These are phyloP conservation scores for Drosophila kambysellisi DNA, from an alignment of 2,888 invertebrate species.

Conservation along the genomic window DNA sequence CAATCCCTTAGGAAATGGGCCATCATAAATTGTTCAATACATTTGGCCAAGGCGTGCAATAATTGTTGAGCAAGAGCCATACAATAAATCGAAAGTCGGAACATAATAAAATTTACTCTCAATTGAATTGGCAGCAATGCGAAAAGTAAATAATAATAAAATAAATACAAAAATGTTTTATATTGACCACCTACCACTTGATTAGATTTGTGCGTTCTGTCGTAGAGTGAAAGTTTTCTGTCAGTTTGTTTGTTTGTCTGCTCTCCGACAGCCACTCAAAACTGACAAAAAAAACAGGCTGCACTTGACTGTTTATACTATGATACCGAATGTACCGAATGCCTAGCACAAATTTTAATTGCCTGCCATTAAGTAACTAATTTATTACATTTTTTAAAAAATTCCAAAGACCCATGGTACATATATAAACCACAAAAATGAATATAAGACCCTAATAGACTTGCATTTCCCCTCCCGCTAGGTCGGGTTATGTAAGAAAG, in stretches of 20 bases:
- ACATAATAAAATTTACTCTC: conserved; percentile 62
- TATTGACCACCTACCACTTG: conserved; percentile 56
- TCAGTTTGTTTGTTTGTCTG: not conserved
- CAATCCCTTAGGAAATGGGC: conserved; percentile 62
- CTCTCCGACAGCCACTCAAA: conserved; percentile 33
- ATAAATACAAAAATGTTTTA: conserved; percentile 28
- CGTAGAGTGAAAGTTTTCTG: conserved; percentile 10
- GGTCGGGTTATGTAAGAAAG: no score
- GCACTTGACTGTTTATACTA: conserved; percentile 21
- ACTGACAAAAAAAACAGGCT: conserved; percentile 42
- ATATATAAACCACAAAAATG: no score
- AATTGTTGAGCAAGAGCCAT: conserved; percentile 47
- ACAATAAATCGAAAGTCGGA: conserved; percentile 30
- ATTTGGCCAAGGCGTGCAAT: conserved; percentile 50
- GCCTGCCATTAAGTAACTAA: no score
- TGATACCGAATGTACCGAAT: no score
- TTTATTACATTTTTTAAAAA: no score
- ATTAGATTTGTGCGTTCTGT: conserved; percentile 64
- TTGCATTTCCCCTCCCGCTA: no score
- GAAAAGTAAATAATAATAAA: conserved; percentile 57
- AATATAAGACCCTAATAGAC: no score
- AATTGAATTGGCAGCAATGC: conserved; percentile 66
- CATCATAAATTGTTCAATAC: conserved; percentile 65
- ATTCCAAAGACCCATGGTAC: no score
- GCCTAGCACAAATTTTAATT: no score